Percentiles rank a stretch among this genome's conserved stretches.
Evolutionary conservation across 2,888 invertebrate genomes (phyloP).

Genomic region (Drosophila prolongata): DNA sequence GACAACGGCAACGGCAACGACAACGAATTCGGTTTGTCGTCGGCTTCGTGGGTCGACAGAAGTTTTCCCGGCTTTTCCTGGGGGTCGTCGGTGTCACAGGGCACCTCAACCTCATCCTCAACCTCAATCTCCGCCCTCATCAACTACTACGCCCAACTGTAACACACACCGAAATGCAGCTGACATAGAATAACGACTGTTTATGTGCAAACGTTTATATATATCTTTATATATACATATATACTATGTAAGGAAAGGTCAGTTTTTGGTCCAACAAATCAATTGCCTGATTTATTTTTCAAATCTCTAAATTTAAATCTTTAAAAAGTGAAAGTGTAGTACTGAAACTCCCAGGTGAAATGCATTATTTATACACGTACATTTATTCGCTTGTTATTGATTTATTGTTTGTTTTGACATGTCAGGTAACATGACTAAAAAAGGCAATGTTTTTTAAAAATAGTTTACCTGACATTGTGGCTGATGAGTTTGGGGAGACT

Average conservation of each 20-base stretch:
- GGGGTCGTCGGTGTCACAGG: slow-evolving; percentile 6
- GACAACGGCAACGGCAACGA: slow-evolving; percentile 43
- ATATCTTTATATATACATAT: slow-evolving; percentile 6
- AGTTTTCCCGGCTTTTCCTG: neutral
- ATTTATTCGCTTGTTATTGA: no score
- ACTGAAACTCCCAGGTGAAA: no score
- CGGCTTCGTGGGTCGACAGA: slow-evolving; percentile 26
- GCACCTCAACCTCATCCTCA: slow-evolving; percentile 19
- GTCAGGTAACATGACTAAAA: no score
- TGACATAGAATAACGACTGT: slow-evolving; percentile 76
- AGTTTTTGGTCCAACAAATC: neutral
- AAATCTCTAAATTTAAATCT: no score
- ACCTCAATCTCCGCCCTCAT: neutral
- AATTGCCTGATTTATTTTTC: neutral
- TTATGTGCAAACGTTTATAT: slow-evolving; percentile 42
- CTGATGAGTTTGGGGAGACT: no score
- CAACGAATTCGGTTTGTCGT: slow-evolving; percentile 49
- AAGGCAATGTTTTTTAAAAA: no score
- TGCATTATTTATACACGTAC: no score
- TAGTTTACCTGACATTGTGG: no score
- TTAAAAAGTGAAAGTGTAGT: no score
- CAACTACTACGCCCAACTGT: slow-evolving; percentile 33
- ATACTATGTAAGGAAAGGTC: neutral
- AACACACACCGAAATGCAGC: slow-evolving; percentile 64
- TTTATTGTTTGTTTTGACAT: no score